phyloP scores from a whole-genome alignment of 2,113 vertebrate species.

The Plotosus lineatus region DNA sequence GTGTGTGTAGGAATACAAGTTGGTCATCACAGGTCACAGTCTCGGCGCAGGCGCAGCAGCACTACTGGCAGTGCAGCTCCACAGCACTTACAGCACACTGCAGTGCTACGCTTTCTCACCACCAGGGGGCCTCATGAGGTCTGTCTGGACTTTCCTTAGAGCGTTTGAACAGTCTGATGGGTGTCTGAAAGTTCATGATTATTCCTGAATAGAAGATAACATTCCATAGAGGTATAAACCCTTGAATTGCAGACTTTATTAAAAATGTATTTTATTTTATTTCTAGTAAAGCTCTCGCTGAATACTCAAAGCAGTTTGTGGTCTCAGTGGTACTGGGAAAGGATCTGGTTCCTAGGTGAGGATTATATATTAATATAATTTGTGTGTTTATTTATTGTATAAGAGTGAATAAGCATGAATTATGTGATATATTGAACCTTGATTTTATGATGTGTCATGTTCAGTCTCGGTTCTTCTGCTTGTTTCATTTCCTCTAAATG shows the following conservation, averaged over 20 bases:
- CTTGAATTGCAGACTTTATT: background rate
- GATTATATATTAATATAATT: too few relatives aligned
- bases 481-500: constrained; percentile 28
- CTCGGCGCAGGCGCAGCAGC: constrained; percentile 88
- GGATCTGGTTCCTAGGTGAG: constrained; percentile 92
- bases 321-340: constrained; percentile 90
- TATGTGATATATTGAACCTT: background rate
- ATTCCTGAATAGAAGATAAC: background rate
- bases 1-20: constrained; percentile 82
- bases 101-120: constrained; percentile 91
- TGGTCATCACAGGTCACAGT: constrained; percentile 94
- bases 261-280: constrained; percentile 31
- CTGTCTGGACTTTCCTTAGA: background rate
- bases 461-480: constrained; percentile 9
- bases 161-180: background rate
- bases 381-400: background rate
- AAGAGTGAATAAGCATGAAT: background rate
- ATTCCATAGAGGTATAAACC: background rate
- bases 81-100: constrained; percentile 76
- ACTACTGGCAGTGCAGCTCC: constrained; percentile 81
- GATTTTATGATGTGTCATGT: background rate
- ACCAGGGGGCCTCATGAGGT: constrained; percentile 91
- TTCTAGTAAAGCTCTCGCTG: constrained; percentile 87
- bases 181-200: background rate
- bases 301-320: constrained; percentile 88